phyloP scores from a whole-genome alignment of 2,888 invertebrate genomes.

The Metalampra italica region DNA sequence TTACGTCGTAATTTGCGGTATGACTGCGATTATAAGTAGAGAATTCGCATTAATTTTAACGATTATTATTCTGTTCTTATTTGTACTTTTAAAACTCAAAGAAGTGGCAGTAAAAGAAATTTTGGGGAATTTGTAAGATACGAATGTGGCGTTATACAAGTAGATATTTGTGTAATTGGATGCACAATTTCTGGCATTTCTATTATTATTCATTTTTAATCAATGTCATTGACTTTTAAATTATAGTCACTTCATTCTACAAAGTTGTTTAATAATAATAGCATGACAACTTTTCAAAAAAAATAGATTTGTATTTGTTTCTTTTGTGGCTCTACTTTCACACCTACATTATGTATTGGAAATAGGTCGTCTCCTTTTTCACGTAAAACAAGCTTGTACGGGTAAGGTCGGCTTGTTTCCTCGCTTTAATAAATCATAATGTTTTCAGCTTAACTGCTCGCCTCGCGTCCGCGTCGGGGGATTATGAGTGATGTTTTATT shows the following conservation, averaged over 20 bases:
- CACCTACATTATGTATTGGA: not conserved
- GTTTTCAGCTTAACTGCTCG: slow-evolving; percentile 29
- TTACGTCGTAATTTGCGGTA: slow-evolving; percentile 5
- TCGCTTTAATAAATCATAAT: slow-evolving; percentile 52
- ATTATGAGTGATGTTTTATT: slow-evolving; percentile 49
- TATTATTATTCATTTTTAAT: too few species aligned
- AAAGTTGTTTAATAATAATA: too few species aligned
- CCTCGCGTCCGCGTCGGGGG: slow-evolving; percentile 28
- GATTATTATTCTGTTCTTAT: slow-evolving; percentile 1
- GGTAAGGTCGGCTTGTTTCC: slow-evolving; percentile 10
- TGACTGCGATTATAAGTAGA: not conserved
- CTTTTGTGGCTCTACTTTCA: not conserved
- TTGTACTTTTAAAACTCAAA: slow-evolving; percentile 2
- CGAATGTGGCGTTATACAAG: too few species aligned
- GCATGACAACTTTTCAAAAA: too few species aligned
- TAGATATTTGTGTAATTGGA: too few species aligned
- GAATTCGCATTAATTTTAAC: slow-evolving; percentile 1
- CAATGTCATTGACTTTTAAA: too few species aligned
- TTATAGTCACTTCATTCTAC: too few species aligned
- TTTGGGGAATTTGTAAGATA: too few species aligned
- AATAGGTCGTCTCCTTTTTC: slow-evolving; percentile 2
- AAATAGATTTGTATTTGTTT: too few species aligned
- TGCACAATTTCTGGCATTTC: too few species aligned
- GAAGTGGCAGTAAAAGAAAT: not conserved
- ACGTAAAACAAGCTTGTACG: slow-evolving; percentile 9